Evolutionary conservation across 2,113 vertebrate species (phyloP).

Genomic region (Hemicordylus capensis): DNA sequence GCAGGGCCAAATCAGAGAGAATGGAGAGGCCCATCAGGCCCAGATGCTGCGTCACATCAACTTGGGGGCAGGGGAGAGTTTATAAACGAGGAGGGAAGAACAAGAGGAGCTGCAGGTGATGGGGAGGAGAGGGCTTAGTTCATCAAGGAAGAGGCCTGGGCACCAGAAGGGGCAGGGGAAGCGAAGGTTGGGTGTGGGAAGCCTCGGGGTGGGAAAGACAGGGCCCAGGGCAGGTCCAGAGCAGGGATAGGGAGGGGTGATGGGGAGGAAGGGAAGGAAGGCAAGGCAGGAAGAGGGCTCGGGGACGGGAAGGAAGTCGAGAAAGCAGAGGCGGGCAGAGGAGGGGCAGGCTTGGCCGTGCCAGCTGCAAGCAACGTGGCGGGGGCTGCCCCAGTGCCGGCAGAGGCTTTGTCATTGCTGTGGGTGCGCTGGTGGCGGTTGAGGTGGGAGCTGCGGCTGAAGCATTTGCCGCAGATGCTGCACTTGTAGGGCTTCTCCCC

Average conservation of each 20-base stretch:
- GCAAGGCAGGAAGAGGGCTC: background rate
- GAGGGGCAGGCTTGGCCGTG: accelerated
- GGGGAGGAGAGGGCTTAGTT: constrained; percentile 14
- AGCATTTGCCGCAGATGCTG: constrained; percentile 40
- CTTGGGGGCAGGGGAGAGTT: background rate
- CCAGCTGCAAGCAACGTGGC: background rate
- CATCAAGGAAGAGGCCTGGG: constrained; percentile 26
- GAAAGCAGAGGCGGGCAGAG: background rate
- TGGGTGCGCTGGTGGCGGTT: constrained; percentile 52
- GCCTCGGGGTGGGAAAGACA: constrained; percentile 24
- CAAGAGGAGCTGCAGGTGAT: too few relatives aligned
- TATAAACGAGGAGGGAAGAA: background rate
- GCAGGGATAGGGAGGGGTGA: background rate
- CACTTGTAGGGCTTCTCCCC: constrained; percentile 57
- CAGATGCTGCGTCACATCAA: background rate
- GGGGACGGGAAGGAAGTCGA: background rate
- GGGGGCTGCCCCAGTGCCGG: background rate
- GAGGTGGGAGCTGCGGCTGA: constrained; percentile 57
- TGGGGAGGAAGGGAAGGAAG: constrained; percentile 3
- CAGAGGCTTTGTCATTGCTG: background rate
- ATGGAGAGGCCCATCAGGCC: background rate
- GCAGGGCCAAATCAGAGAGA: background rate
- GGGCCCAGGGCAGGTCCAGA: constrained; percentile 41
- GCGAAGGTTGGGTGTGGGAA: constrained; percentile 27
- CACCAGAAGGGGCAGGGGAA: background rate